Conservation (phyloP, 2,797 vertebrate species). For the Parotocinclus haroldoi region DNA sequence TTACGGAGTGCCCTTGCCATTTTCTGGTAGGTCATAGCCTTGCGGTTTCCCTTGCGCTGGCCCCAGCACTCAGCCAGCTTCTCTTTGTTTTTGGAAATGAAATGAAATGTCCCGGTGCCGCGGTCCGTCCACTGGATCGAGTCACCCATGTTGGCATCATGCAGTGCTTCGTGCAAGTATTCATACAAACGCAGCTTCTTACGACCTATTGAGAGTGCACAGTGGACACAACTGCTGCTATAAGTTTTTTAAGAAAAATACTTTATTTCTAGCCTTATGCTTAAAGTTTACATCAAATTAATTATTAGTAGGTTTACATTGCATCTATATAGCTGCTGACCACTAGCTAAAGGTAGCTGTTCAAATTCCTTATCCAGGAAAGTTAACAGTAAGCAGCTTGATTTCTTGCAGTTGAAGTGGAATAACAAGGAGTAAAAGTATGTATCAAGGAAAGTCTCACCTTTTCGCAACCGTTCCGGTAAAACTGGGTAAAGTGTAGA, state of each 20-base stretch:
- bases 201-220: conserved; percentile 67
- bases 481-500: conserved; percentile 66
- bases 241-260: too few species aligned
- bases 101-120: conserved; percentile 88
- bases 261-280: too few species aligned
- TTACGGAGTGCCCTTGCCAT: conserved; percentile 97
- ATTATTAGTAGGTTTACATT: too few species aligned
- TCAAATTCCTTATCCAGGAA: neutral
- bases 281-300: too few species aligned
- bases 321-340: too few species aligned
- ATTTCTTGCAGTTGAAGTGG: too few species aligned
- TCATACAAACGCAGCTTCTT: conserved; percentile 94
- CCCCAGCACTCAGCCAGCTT: conserved; percentile 95
- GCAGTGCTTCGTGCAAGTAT: conserved; percentile 87
- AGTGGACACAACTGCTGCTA: too few species aligned
- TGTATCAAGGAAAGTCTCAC: conserved; percentile 56
- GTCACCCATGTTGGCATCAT: conserved; percentile 85
- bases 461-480: conserved; percentile 78
- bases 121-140: conserved; percentile 97
- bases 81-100: conserved; percentile 97
- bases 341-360: neutral
- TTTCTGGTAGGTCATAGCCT: conserved; percentile 99
- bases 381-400: too few species aligned
- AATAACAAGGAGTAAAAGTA: neutral
- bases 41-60: conserved; percentile 94